Evolutionary conservation across 2,113 vertebrate species (phyloP).

Genomic region (Syrmaticus mikado): DNA sequence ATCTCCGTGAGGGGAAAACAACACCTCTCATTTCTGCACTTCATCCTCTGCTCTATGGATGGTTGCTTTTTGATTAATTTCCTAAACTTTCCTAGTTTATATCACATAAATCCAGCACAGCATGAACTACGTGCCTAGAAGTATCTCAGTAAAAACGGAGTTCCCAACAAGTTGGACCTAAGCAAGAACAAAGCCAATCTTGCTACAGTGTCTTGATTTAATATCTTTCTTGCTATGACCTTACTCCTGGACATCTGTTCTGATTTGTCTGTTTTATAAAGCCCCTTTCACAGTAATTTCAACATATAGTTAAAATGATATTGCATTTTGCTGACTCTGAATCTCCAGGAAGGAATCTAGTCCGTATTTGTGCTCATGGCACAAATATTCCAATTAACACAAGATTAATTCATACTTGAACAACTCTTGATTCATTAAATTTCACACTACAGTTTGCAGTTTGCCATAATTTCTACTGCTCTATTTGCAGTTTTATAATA

Average conservation of each 20-base stretch:
- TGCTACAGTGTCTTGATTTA: neutral
- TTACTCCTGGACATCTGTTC: neutral
- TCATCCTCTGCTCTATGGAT: neutral
- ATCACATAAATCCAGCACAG: neutral
- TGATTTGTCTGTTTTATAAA: neutral
- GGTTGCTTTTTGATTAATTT: neutral
- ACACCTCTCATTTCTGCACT: neutral
- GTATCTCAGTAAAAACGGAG: neutral
- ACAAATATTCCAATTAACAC: neutral
- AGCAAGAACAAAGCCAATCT: neutral
- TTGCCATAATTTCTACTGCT: neutral
- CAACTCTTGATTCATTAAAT: neutral
- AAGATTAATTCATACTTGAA: neutral
- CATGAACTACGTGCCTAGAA: neutral
- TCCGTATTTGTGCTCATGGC: fast-evolving
- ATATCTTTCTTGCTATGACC: neutral
- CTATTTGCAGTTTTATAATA: neutral
- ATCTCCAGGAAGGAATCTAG: neutral
- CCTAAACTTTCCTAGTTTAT: neutral
- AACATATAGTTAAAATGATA: neutral
- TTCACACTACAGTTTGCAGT: neutral
- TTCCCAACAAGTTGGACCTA: neutral
- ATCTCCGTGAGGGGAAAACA: neutral
- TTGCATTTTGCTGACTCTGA: neutral
- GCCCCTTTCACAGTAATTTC: neutral